Evolutionary conservation across 2,113 vertebrate genomes (phyloP), one percentile per base, ranked within the genome.

Genomic region (Alces alces): DNA sequence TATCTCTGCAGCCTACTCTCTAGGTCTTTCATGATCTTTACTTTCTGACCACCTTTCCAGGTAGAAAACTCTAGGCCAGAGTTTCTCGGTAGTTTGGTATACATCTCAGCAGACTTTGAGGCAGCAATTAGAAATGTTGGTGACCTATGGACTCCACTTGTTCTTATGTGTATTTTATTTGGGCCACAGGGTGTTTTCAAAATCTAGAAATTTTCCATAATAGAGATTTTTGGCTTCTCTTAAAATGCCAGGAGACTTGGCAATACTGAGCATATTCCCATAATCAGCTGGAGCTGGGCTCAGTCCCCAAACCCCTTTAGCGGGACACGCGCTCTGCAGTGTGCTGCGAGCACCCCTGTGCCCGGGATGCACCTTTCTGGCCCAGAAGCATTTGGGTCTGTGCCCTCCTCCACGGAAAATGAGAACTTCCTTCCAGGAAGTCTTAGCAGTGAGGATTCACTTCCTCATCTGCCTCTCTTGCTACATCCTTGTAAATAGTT

Each of bases 181-280:
- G 61, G 54, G 52, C 25, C 61, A 60, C 16, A 4, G 19, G 7
- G 16, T 96, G 30, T 93, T 97, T 95, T 94, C 60, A 95, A 88
- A 91, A 79, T 96, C 47, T 91, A 88, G 54, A 93, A 43, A 54
- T 36, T 95, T 95, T 70, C 60, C 83, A 19, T 73, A 30, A 73
- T 50, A 16, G 14, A 82, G 47, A 92, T 28, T 86, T 47, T 97
- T 91, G 85, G 76, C 83, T 90, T 84, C 70, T 93, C 7, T 64
- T 89, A 73, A 97, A 93, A 96, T 90, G 52, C 58, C 43, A 12
- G 47, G 52, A 36, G 70, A 87, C 86, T 80, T 96, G 92, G 84
- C 92, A 85, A 8, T 33, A 28, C 11, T 13, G 70, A 58, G 90
- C 60, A 5, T 45, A 60, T 57, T 89, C 52, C 88, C 30, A 33